These are phyloP conservation scores for Actinernus sp. DNA, from an alignment of 92 coral and sea anemone genomes.

Conservation along the genomic window DNA sequence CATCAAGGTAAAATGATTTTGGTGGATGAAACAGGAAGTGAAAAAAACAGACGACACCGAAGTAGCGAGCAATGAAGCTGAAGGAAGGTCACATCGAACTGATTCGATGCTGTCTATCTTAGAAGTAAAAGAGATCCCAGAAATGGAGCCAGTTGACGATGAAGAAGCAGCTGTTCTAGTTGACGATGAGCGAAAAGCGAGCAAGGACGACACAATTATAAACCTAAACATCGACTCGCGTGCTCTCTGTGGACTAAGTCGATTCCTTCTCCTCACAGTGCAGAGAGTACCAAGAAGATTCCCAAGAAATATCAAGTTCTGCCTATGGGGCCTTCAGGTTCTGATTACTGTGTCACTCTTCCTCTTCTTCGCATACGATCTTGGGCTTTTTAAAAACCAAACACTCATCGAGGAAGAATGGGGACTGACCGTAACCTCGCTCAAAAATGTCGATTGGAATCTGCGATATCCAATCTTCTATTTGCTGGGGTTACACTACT, in stretches of 20 bases:
- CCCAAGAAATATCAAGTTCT: neutral
- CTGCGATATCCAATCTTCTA: slow-evolving; percentile 46
- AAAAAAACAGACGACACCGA: no score
- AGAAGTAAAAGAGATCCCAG: neutral
- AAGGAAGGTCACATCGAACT: no score
- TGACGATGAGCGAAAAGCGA: neutral
- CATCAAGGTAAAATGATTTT: no score
- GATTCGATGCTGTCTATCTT: neutral
- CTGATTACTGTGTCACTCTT: neutral
- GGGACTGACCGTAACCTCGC: slow-evolving; percentile 54
- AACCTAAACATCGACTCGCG: slow-evolving; percentile 1
- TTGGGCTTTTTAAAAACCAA: slow-evolving; percentile 60
- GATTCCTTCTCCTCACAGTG: neutral
- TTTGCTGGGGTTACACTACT: slow-evolving; percentile 49
- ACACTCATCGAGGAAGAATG: slow-evolving; percentile 58
- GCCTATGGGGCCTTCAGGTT: neutral
- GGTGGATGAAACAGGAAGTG: no score
- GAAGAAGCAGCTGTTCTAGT: neutral
- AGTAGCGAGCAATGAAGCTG: no score
- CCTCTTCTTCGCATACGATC: slow-evolving; percentile 15
- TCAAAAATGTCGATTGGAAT: slow-evolving; percentile 64
- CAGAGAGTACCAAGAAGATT: slow-evolving; percentile 5
- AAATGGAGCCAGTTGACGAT: neutral
- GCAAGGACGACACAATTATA: neutral
- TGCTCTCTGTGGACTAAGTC: neutral